phyloP scores from a whole-genome alignment of 92 coral and sea anemone species.

The Heteractis magnifica region DNA sequence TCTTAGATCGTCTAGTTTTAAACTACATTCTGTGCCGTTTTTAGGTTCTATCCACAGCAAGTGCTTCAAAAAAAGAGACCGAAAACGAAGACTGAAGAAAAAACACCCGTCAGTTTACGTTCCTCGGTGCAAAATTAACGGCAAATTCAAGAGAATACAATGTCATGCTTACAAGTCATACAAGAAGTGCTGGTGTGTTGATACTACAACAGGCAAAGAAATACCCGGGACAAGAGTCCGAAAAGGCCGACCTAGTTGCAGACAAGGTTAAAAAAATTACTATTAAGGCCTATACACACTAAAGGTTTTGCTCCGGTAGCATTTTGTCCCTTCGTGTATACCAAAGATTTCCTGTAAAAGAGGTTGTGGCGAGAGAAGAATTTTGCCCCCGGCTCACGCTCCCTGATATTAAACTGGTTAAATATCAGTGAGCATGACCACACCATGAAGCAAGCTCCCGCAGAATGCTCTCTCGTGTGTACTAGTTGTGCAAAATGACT shows the following conservation, averaged over 20 bases:
- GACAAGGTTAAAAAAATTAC: constrained; percentile 43
- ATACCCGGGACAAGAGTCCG: constrained; percentile 63
- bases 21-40: not conserved
- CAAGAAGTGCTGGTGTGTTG: constrained; percentile 87
- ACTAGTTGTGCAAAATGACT: no score
- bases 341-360: no score
- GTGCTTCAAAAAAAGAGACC: constrained; percentile 63
- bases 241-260: constrained; percentile 61
- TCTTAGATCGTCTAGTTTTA: no score
- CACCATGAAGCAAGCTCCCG: no score
- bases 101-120: constrained; percentile 38
- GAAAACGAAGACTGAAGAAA: constrained; percentile 35
- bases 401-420: no score
- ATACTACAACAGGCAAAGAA: constrained; percentile 56
- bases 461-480: no score
- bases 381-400: no score
- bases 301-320: no score
- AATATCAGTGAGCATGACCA: no score
- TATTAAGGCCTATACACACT: no score
- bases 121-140: constrained; percentile 79
- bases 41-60: constrained; percentile 7
- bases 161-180: constrained; percentile 45
- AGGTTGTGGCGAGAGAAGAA: no score
- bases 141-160: constrained; percentile 70
- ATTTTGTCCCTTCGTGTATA: no score